A percentile compares a stretch with the other conserved stretches of the same genome.
Conservation (phyloP, 2,113 vertebrate genomes). For the Chiloscyllium plagiosum region DNA sequence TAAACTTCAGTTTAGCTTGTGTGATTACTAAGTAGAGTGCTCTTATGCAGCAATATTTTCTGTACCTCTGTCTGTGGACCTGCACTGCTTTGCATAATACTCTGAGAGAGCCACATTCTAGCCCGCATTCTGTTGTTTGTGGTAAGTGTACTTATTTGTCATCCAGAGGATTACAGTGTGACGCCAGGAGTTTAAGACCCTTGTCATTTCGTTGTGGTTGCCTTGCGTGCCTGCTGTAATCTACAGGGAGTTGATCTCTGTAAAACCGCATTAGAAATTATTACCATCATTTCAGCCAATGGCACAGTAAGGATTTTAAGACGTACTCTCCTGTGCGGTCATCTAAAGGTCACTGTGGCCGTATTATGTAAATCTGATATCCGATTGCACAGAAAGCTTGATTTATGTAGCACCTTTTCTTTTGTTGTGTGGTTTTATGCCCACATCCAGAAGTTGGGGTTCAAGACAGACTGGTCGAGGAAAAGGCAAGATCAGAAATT, state of each 20-base stretch:
- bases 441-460: too few species aligned
- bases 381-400: background rate
- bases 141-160: background rate
- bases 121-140: background rate
- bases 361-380: background rate
- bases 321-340: background rate
- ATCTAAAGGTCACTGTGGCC: background rate
- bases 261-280: background rate
- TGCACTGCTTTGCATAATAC: background rate
- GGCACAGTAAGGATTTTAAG: background rate
- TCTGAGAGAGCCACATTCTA: background rate
- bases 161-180: background rate
- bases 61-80: background rate
- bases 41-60: background rate
- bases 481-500: too few species aligned
- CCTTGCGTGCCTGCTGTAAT: conserved; percentile 11
- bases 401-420: background rate
- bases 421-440: too few species aligned
- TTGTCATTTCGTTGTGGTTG: background rate
- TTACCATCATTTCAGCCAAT: background rate
- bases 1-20: background rate
- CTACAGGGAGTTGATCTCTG: conserved; percentile 7
- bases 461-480: too few species aligned
- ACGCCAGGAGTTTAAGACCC: background rate
- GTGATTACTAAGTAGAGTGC: background rate